phyloP scores from a whole-genome alignment of 2,113 vertebrate genomes.

The Hemiprocne comata region DNA sequence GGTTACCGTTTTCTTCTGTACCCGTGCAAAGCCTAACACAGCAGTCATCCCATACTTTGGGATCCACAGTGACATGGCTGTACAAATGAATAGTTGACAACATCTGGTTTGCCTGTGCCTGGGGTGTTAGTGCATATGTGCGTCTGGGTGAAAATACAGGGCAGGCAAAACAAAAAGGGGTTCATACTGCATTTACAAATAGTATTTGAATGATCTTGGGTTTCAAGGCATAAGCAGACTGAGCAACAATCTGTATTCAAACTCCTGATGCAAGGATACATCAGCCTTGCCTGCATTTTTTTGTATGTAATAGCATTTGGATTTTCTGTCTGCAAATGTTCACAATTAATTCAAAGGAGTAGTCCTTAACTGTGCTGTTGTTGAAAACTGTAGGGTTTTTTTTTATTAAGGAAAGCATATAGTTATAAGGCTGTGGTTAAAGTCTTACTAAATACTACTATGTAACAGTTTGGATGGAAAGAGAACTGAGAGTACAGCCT shows the following conservation, averaged over 20 bases:
- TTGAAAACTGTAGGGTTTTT: neutral
- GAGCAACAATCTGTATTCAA: neutral
- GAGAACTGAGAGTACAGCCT: neutral
- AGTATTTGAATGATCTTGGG: neutral
- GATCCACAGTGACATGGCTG: rapidly evolving
- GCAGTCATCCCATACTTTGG: neutral
- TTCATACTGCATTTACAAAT: neutral
- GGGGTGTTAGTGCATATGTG: neutral
- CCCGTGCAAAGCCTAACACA: neutral
- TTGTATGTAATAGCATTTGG: neutral
- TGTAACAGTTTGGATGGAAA: neutral
- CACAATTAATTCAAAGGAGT: neutral
- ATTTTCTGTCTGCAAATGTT: neutral
- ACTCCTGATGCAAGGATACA: neutral
- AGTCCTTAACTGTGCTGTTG: neutral
- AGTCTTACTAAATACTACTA: neutral
- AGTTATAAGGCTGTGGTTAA: neutral
- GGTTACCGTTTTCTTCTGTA: neutral
- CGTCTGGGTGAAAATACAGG: neutral
- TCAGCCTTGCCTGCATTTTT: neutral
- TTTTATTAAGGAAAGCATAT: neutral
- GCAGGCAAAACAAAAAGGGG: neutral
- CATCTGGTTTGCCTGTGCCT: neutral
- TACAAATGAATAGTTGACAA: neutral
- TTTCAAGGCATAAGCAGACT: neutral